Evolutionary conservation across 1,140 invertebrate species (phyloP).

Genomic region (Meloidogyne chitwoodi): DNA sequence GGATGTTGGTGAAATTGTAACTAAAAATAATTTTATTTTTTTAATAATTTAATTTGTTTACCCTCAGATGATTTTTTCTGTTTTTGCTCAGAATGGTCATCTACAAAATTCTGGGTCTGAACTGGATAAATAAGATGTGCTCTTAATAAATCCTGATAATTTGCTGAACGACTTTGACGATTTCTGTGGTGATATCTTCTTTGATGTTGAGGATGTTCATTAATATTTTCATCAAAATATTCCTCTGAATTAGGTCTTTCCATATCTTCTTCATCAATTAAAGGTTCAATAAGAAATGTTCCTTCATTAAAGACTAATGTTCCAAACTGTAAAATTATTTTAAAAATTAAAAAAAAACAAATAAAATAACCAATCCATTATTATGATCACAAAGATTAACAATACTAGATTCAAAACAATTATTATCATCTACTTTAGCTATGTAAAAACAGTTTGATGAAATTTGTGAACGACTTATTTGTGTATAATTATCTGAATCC

Average conservation of each 20-base stretch:
- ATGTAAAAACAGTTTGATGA: constrained; percentile 48
- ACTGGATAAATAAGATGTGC: constrained; percentile 41
- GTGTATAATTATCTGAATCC: constrained; percentile 42
- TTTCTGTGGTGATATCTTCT: not conserved
- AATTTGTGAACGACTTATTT: constrained; percentile 33
- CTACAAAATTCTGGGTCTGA: constrained; percentile 22
- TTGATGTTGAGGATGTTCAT: constrained; percentile 2
- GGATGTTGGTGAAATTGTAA: not conserved
- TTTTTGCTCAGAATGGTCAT: not conserved
- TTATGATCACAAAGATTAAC: constrained; percentile 55
- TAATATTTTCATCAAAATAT: not conserved
- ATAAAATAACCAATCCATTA: constrained; percentile 54
- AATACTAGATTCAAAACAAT: constrained; percentile 38
- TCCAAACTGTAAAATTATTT: constrained; percentile 46
- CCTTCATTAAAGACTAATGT: constrained; percentile 48
- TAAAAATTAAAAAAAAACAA: constrained; percentile 10
- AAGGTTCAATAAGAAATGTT: constrained; percentile 53
- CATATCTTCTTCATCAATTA: constrained; percentile 27
- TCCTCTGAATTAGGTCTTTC: not conserved
- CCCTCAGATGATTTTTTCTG: not conserved
- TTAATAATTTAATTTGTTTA: not conserved
- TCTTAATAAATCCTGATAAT: constrained; percentile 6
- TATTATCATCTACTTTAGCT: constrained; percentile 38
- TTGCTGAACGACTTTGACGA: not conserved
- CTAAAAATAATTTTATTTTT: not conserved